These are phyloP conservation scores for Norana najaformis DNA, from an alignment of 2,888 invertebrate species.

Conservation along the genomic window DNA sequence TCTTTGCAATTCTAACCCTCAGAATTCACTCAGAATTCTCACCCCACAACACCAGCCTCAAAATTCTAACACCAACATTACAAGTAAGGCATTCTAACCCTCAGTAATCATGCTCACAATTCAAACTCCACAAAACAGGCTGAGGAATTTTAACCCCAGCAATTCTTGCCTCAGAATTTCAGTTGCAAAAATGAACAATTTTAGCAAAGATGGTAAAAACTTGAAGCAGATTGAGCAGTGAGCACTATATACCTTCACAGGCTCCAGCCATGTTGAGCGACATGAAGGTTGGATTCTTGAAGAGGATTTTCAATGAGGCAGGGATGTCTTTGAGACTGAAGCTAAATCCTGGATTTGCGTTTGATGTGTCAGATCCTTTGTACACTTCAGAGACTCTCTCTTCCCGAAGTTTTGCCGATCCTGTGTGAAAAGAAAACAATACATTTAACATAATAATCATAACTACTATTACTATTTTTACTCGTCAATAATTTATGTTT, in stretches of 20 bases:
- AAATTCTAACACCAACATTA: too few relatives aligned
- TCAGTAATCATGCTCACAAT: too few relatives aligned
- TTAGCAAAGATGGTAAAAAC: not conserved
- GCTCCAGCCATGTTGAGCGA: slow-evolving; percentile 60
- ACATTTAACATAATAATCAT: not conserved
- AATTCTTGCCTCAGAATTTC: too few relatives aligned
- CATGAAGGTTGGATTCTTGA: slow-evolving; percentile 59
- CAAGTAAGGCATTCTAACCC: too few relatives aligned
- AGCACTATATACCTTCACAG: slow-evolving; percentile 62
- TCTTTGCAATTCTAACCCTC: too few relatives aligned
- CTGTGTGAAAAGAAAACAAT: slow-evolving; percentile 40
- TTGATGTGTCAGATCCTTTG: slow-evolving; percentile 35
- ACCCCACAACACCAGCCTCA: too few relatives aligned
- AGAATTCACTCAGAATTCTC: too few relatives aligned
- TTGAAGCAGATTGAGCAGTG: not conserved
- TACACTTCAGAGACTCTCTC: slow-evolving; percentile 54
- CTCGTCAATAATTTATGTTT: not conserved
- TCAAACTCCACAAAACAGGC: too few relatives aligned
- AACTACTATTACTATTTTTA: not conserved
- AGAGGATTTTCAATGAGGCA: slow-evolving; percentile 51
- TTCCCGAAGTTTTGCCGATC: slow-evolving; percentile 54
- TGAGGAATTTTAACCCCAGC: too few relatives aligned
- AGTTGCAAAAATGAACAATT: too few relatives aligned
- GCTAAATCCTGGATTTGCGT: slow-evolving; percentile 51
- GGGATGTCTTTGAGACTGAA: slow-evolving; percentile 48